Percentiles rank a stretch among this genome's conserved stretches.
Evolutionary conservation across 2,888 invertebrate species (phyloP).

Genomic region (Rhagium mordax): DNA sequence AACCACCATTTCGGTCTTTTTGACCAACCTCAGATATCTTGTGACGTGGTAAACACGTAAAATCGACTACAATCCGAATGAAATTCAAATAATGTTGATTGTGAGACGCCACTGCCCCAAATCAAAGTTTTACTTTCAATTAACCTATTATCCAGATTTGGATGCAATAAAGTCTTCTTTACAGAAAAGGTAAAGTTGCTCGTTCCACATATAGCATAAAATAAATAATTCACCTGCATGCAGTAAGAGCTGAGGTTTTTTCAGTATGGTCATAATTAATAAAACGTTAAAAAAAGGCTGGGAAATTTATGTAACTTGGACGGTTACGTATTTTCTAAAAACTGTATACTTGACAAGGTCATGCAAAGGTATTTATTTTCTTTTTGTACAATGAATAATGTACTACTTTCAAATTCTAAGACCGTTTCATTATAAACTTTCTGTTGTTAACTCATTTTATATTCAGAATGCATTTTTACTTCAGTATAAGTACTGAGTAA

Average conservation of each 20-base stretch:
- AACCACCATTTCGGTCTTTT: too few relatives aligned
- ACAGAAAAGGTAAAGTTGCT: not conserved
- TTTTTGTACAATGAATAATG: slow-evolving; percentile 14
- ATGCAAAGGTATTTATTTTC: slow-evolving; percentile 17
- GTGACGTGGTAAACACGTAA: too few relatives aligned
- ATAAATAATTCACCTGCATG: not conserved
- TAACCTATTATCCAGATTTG: not conserved
- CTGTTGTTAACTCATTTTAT: slow-evolving; percentile 43
- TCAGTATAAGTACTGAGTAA: slow-evolving; percentile 38
- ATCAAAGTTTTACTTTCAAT: not conserved
- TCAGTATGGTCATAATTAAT: not conserved
- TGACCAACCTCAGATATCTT: too few relatives aligned
- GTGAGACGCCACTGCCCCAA: not conserved
- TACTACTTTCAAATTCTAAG: slow-evolving; percentile 48
- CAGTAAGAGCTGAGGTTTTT: not conserved
- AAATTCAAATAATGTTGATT: too few relatives aligned
- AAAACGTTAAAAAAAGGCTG: not conserved
- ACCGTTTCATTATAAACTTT: slow-evolving; percentile 45
- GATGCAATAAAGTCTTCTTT: not conserved
- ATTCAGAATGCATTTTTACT: slow-evolving; percentile 46
- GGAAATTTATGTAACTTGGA: not conserved
- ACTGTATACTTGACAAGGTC: slow-evolving; percentile 20
- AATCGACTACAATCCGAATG: too few relatives aligned
- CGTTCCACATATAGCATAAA: not conserved
- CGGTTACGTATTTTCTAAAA: not conserved